These are phyloP conservation scores for Uromys caudimaculatus DNA, from an alignment of 2,797 vertebrate genomes.

Conservation along the genomic window DNA sequence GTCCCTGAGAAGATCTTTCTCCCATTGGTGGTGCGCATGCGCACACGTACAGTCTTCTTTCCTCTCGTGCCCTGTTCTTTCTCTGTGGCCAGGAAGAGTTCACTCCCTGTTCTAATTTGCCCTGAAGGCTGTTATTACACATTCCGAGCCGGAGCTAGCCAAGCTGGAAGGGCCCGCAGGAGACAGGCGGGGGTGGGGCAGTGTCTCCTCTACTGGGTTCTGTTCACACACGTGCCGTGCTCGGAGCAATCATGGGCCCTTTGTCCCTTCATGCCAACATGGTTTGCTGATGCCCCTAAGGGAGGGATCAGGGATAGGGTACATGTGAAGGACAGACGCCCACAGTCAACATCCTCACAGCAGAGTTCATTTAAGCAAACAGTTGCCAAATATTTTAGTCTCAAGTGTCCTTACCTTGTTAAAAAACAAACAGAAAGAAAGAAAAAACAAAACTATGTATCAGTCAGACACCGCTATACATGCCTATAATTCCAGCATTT, in stretches of 20 bases:
- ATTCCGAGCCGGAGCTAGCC: constrained; percentile 62
- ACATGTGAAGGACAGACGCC: neutral
- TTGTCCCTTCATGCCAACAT: neutral
- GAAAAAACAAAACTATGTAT: neutral
- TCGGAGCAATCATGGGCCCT: neutral
- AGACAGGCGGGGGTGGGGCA: neutral
- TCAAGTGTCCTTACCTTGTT: too few species aligned
- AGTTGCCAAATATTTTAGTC: neutral
- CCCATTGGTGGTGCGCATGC: accelerated
- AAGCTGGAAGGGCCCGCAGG: neutral
- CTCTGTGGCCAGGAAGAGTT: constrained; percentile 64
- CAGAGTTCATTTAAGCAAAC: accelerated
- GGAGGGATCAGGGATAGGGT: neutral
- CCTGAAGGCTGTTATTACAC: constrained; percentile 75
- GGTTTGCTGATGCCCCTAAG: neutral
- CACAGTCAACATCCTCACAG: accelerated
- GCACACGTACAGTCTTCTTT: neutral
- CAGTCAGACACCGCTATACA: neutral
- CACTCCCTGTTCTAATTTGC: constrained; percentile 75
- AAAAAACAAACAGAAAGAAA: neutral
- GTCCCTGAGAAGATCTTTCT: neutral
- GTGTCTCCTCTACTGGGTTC: accelerated
- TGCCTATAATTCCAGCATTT: neutral
- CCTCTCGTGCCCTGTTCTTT: neutral
- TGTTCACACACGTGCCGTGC: neutral